Evolutionary conservation across 2,113 vertebrate species (phyloP).

Genomic region (Istiophorus platypterus): DNA sequence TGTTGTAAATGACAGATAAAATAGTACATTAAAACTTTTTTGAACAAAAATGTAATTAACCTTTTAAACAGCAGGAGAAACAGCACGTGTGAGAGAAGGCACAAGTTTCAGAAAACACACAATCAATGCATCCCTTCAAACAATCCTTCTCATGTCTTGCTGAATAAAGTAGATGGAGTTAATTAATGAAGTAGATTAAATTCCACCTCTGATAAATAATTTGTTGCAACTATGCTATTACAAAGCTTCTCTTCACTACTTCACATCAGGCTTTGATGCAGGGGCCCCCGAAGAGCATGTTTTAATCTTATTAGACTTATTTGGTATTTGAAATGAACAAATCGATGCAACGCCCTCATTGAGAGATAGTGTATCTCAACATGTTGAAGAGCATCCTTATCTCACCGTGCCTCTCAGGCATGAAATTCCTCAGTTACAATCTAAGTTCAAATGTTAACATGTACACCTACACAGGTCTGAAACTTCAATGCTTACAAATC

Average conservation of each 20-base stretch:
- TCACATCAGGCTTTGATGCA: constrained; percentile 48
- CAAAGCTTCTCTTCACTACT: constrained; percentile 8
- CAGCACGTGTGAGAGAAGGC: background rate
- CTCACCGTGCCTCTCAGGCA: constrained; percentile 63
- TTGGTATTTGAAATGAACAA: constrained; percentile 64
- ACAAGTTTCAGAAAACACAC: constrained; percentile 23
- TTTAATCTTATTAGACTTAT: constrained; percentile 67
- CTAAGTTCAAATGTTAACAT: constrained; percentile 60
- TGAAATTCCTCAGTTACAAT: constrained; percentile 43
- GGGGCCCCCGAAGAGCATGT: constrained; percentile 31
- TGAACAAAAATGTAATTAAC: constrained; percentile 51
- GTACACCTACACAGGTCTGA: constrained; percentile 61
- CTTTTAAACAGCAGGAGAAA: constrained; percentile 26
- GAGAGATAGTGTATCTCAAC: constrained; percentile 53
- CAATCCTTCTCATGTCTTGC: constrained; percentile 37
- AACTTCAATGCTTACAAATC: constrained; percentile 54
- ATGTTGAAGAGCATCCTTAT: constrained; percentile 71
- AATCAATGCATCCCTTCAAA: constrained; percentile 32
- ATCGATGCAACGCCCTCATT: constrained; percentile 65
- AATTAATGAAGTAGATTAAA: constrained; percentile 49
- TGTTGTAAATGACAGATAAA: constrained; percentile 1
- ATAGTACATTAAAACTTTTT: background rate
- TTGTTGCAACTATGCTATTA: constrained; percentile 20
- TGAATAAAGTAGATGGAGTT: constrained; percentile 29
- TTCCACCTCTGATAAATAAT: constrained; percentile 43